Evolutionary conservation across 2,888 invertebrate species (phyloP).

Genomic region (Drosophila nr. perissopoda): DNA sequence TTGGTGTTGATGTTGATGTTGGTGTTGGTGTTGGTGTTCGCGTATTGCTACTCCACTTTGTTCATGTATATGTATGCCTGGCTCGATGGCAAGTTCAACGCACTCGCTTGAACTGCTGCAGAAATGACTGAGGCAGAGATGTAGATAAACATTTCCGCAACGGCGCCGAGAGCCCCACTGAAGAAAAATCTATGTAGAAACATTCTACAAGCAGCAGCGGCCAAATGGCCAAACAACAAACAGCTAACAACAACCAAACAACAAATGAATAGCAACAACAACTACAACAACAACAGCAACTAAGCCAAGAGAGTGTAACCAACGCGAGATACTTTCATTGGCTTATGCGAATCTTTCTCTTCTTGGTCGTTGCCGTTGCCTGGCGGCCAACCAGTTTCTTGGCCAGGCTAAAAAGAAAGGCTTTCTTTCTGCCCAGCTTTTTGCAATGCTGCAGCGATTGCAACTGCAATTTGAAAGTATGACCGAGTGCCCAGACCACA

Average conservation of each 20-base stretch:
- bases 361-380: slow-evolving; percentile 25
- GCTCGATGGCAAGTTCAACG: slow-evolving; percentile 77
- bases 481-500: slow-evolving; percentile 62
- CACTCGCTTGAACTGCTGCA: slow-evolving; percentile 81
- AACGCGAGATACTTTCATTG: slow-evolving; percentile 74
- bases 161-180: slow-evolving; percentile 45
- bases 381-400: slow-evolving; percentile 73
- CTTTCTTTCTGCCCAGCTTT: slow-evolving; percentile 75
- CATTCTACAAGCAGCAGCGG: slow-evolving; percentile 60
- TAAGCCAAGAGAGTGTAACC: slow-evolving; percentile 65
- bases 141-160: slow-evolving; percentile 78
- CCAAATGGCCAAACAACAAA: slow-evolving; percentile 28
- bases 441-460: slow-evolving; percentile 46
- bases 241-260: slow-evolving; percentile 9
- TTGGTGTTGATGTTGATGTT: slow-evolving; percentile 10
- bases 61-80: slow-evolving; percentile 53
- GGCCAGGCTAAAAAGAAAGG: slow-evolving; percentile 81
- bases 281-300: slow-evolving; percentile 15
- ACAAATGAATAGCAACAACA: background rate
- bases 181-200: slow-evolving; percentile 74
- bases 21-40: slow-evolving; percentile 32
- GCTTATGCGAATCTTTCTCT: slow-evolving; percentile 69
- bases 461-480: slow-evolving; percentile 77
- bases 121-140: slow-evolving; percentile 56
- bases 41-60: slow-evolving; percentile 73